phyloP scores from a whole-genome alignment of 1,140 invertebrate genomes.

The Drosophila repleta region DNA sequence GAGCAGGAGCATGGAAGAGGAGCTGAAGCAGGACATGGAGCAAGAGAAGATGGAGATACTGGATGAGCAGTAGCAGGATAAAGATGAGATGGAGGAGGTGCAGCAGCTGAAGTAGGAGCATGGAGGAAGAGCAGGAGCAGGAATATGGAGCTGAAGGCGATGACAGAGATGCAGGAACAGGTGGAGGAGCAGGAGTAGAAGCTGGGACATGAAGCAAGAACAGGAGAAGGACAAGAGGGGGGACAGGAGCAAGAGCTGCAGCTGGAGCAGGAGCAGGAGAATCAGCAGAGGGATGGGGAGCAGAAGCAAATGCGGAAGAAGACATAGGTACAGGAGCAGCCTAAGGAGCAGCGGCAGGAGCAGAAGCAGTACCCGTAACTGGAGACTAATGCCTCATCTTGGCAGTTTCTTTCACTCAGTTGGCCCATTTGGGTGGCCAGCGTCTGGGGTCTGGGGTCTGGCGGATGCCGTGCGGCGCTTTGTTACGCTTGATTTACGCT shows the following conservation, averaged over 20 bases:
- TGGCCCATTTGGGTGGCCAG: neutral
- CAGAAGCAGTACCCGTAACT: neutral
- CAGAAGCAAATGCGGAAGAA: conserved; percentile 7
- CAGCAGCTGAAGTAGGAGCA: neutral
- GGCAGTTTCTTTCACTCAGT: conserved; percentile 19
- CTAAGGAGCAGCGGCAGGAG: neutral
- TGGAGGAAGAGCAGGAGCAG: neutral
- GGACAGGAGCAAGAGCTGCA: neutral
- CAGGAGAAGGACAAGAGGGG: conserved; percentile 19
- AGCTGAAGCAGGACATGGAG: neutral
- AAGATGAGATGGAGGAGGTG: too few relatives aligned
- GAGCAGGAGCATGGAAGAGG: too few relatives aligned
- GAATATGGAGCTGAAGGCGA: neutral
- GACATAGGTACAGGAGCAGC: neutral
- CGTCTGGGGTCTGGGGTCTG: conserved; percentile 15
- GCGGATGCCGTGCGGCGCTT: conserved; percentile 62
- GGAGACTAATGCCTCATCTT: conserved; percentile 52
- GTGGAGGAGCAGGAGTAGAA: too few relatives aligned
- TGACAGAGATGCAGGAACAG: neutral
- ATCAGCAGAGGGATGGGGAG: neutral
- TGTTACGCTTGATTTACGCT: conserved; percentile 82
- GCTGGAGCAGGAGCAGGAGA: conserved; percentile 6
- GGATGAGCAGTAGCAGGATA: too few relatives aligned
- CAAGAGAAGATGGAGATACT: too few relatives aligned
- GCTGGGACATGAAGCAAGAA: too few relatives aligned